Evolutionary conservation across 2,888 invertebrate species (phyloP).

Genomic region (Endomychus coccineus): DNA sequence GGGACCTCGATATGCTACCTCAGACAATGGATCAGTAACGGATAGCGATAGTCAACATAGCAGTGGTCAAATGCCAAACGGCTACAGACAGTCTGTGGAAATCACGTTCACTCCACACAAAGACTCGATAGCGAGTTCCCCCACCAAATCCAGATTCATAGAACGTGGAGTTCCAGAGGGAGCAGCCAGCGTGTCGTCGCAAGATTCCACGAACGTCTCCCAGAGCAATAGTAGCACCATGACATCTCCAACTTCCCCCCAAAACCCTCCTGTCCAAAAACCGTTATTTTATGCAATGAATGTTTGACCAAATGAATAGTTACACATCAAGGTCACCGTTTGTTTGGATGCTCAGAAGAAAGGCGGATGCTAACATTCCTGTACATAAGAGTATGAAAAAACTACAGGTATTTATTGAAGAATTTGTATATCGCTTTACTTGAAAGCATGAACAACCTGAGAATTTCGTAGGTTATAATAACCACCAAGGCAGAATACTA

Average conservation of each 20-base stretch:
- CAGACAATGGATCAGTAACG: slow-evolving; percentile 36
- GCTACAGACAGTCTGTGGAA: slow-evolving; percentile 30
- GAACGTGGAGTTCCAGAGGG: slow-evolving; percentile 70
- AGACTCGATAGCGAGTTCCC: slow-evolving; percentile 49
- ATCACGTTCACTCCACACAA: slow-evolving; percentile 27
- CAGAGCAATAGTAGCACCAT: slow-evolving; percentile 37
- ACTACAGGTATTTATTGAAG: no score
- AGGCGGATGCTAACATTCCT: no score
- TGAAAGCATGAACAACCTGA: background rate
- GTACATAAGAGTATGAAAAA: no score
- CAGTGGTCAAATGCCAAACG: slow-evolving; percentile 30
- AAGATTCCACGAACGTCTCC: slow-evolving; percentile 47
- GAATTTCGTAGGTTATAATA: slow-evolving; percentile 40
- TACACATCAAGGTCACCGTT: slow-evolving; percentile 32
- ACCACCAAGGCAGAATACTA: slow-evolving; percentile 38
- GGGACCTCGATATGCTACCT: slow-evolving; percentile 30
- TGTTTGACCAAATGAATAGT: slow-evolving; percentile 67
- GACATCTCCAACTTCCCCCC: slow-evolving; percentile 46
- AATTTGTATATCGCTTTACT: no score
- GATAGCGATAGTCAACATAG: slow-evolving; percentile 37
- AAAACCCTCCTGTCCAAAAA: slow-evolving; percentile 47
- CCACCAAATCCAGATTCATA: slow-evolving; percentile 44
- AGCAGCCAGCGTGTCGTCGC: slow-evolving; percentile 62
- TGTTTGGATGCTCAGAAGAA: slow-evolving; percentile 17
- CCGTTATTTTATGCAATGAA: slow-evolving; percentile 81